Evolutionary conservation across 1,140 invertebrate genomes (phyloP).

Genomic region (Saxidomus purpurata): DNA sequence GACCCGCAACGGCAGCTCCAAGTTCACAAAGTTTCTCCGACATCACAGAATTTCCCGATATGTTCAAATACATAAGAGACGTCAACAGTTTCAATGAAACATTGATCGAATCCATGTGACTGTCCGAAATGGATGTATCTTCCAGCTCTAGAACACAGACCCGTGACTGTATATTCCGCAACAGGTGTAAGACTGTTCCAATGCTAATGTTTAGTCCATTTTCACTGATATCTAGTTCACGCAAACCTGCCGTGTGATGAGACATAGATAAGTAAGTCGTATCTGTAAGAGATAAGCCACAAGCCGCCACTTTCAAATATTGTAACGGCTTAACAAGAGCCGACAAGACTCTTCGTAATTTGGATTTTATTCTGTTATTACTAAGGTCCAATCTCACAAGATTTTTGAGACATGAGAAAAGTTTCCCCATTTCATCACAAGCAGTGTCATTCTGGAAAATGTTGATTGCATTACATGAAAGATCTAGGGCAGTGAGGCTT

Average conservation of each 20-base stretch:
- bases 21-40: conserved; percentile 21
- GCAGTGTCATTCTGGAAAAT: conserved; percentile 64
- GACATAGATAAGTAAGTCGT: conserved; percentile 71
- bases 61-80: conserved; percentile 68
- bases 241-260: conserved; percentile 69
- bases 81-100: conserved; percentile 48
- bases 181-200: conserved; percentile 58
- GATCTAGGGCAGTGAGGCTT: conserved; percentile 77
- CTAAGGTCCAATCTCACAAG: conserved; percentile 79
- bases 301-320: conserved; percentile 75
- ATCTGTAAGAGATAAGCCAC: conserved; percentile 75
- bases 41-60: conserved; percentile 63
- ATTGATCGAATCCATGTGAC: conserved; percentile 40
- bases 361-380: conserved; percentile 77
- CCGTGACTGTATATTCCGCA: conserved; percentile 55
- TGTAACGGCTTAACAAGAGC: conserved; percentile 69
- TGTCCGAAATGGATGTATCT: conserved; percentile 62
- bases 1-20: neutral
- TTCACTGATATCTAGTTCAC: conserved; percentile 79
- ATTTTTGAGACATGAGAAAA: conserved; percentile 67
- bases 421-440: conserved; percentile 50
- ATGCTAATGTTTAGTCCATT: conserved; percentile 71
- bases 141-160: conserved; percentile 74
- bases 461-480: conserved; percentile 82
- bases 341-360: conserved; percentile 70